phyloP scores from a whole-genome alignment of 1,140 invertebrate genomes.

The Periplaneta americana region DNA sequence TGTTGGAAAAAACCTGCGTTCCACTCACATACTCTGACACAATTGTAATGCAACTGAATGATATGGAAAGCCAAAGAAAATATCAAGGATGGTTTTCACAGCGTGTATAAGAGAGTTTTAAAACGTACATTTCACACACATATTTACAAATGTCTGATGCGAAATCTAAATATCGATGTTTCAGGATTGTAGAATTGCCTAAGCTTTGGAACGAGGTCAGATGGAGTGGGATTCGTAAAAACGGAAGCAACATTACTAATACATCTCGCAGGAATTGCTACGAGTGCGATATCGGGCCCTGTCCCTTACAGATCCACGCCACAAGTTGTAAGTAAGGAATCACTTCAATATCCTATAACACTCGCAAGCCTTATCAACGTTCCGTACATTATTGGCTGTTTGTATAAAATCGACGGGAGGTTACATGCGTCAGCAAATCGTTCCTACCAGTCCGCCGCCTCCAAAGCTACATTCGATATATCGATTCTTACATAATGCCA shows the following conservation, averaged over 20 bases:
- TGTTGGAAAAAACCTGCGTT: too few relatives aligned
- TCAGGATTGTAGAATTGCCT: background rate
- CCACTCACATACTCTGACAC: too few relatives aligned
- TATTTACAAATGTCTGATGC: background rate
- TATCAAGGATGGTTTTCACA: too few relatives aligned
- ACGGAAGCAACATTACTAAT: background rate
- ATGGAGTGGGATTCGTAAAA: background rate
- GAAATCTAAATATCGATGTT: background rate
- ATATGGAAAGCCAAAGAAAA: too few relatives aligned
- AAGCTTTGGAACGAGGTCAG: background rate
- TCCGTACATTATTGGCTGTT: background rate
- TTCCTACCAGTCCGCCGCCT: background rate
- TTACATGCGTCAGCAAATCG: background rate
- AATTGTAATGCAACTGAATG: too few relatives aligned
- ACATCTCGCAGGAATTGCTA: background rate
- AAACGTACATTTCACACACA: too few relatives aligned
- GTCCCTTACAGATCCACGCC: background rate
- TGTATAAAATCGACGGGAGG: background rate
- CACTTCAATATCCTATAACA: background rate
- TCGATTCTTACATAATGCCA: background rate
- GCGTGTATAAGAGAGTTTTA: too few relatives aligned
- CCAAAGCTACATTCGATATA: background rate
- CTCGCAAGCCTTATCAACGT: background rate
- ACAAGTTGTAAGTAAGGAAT: background rate
- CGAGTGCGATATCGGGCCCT: background rate